Evolutionary conservation across 2,113 vertebrate genomes (phyloP).

Genomic region (Brevimyrus niger): DNA sequence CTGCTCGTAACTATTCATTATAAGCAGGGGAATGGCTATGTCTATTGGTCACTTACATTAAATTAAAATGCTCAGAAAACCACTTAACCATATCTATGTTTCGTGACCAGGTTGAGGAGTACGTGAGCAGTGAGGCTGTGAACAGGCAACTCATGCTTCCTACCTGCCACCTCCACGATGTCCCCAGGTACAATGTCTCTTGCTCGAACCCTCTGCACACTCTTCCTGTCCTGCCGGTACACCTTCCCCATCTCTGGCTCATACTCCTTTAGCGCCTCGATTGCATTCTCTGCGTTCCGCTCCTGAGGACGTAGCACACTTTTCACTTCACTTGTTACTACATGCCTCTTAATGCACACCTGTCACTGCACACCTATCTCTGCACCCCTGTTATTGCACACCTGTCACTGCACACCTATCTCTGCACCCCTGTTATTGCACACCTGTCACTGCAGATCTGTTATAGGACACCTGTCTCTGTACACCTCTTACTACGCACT

Average conservation of each 20-base stretch:
- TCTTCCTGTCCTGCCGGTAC: constrained; percentile 67
- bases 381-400: not conserved
- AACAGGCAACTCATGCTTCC: not conserved
- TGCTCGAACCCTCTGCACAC: constrained; percentile 61
- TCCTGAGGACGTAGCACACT: constrained; percentile 43
- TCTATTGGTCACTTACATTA: not conserved
- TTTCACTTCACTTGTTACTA: not conserved
- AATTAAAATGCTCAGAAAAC: not conserved
- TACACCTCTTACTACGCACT: not conserved
- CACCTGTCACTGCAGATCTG: not conserved
- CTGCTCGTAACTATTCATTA: not conserved
- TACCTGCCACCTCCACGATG: constrained; percentile 68
- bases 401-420: not conserved
- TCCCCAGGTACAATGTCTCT: constrained; percentile 67
- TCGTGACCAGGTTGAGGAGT: not conserved
- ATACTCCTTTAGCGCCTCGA: constrained; percentile 68
- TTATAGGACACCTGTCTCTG: not conserved
- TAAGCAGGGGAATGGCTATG: not conserved
- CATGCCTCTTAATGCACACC: not conserved
- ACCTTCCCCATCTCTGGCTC: constrained; percentile 72
- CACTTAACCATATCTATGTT: not conserved
- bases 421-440: not conserved
- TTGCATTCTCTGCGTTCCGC: constrained; percentile 70
- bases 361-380: not conserved
- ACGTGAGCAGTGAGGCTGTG: not conserved